Conservation (phyloP, 2,797 vertebrate genomes). For the Acipenser oxyrinchus region DNA sequence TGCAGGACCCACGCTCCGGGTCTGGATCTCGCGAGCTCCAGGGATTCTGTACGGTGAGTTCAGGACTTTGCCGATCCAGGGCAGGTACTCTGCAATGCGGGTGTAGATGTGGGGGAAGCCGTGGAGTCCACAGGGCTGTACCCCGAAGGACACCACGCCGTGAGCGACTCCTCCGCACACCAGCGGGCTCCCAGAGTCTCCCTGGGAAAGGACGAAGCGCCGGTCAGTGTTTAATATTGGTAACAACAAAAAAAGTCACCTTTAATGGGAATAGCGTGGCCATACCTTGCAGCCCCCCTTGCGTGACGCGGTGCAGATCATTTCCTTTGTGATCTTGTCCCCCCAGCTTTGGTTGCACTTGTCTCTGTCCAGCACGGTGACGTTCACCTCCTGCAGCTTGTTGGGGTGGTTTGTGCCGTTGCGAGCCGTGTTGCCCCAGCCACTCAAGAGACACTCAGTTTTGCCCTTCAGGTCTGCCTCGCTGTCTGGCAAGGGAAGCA, state of each 20-base stretch:
- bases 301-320: background rate
- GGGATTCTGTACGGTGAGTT: background rate
- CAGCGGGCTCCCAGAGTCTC: conserved; percentile 57
- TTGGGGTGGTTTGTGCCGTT: background rate
- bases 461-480: background rate
- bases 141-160: conserved; percentile 38
- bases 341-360: background rate
- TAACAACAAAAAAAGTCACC: too few species aligned
- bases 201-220: conserved; percentile 35
- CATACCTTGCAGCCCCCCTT: background rate
- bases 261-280: too few species aligned
- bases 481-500: background rate
- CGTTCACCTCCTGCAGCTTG: background rate
- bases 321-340: background rate
- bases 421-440: background rate
- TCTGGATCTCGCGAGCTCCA: too few species aligned
- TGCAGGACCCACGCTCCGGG: too few species aligned
- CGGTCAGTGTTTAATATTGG: too few species aligned
- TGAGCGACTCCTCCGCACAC: conserved; percentile 47
- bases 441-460: background rate
- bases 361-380: background rate
- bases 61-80: conserved; percentile 39
- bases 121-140: conserved; percentile 18
- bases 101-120: conserved; percentile 25
- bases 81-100: conserved; percentile 29